These are phyloP conservation scores for Edolisoma coerulescens DNA, from an alignment of 2,113 vertebrate genomes.

Conservation along the genomic window DNA sequence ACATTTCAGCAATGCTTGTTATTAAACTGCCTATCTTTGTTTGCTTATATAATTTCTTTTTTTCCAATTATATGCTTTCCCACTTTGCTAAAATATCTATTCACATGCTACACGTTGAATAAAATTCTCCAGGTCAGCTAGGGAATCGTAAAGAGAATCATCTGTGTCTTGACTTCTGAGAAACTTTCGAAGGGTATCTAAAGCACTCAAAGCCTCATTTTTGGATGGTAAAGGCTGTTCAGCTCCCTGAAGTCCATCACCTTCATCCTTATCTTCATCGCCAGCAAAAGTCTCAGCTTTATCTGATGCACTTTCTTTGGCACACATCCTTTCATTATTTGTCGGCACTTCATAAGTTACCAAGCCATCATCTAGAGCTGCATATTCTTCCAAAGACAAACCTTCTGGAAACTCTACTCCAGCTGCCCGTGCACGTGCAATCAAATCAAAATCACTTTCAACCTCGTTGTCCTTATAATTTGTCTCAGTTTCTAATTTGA, in stretches of 20 bases:
- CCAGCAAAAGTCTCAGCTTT: constrained; percentile 2
- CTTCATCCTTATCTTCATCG: constrained; percentile 37
- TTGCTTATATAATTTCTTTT: not conserved
- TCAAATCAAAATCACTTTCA: constrained; percentile 38
- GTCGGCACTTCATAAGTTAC: constrained; percentile 23
- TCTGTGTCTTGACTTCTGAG: constrained; percentile 53
- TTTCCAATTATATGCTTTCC: not conserved
- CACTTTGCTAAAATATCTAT: not conserved
- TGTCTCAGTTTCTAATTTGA: constrained; percentile 42
- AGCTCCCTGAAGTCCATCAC: not conserved
- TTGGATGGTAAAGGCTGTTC: constrained; percentile 58
- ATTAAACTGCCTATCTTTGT: not conserved
- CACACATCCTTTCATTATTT: not conserved
- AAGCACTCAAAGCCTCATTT: constrained; percentile 61
- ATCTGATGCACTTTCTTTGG: not conserved
- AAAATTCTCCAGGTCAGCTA: constrained; percentile 72
- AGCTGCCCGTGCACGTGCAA: constrained; percentile 35
- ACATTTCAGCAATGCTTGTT: not conserved
- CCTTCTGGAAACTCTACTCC: constrained; percentile 67
- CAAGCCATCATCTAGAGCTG: constrained; percentile 60
- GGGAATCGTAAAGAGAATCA: constrained; percentile 44
- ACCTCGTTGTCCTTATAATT: not conserved
- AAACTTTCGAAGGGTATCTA: constrained; percentile 68
- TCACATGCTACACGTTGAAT: constrained; percentile 38
- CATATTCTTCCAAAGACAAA: constrained; percentile 65